Base-by-base conservation (phyloP, 2,888 invertebrate genomes). In the Eupeodes latifasciatus region DNA sequence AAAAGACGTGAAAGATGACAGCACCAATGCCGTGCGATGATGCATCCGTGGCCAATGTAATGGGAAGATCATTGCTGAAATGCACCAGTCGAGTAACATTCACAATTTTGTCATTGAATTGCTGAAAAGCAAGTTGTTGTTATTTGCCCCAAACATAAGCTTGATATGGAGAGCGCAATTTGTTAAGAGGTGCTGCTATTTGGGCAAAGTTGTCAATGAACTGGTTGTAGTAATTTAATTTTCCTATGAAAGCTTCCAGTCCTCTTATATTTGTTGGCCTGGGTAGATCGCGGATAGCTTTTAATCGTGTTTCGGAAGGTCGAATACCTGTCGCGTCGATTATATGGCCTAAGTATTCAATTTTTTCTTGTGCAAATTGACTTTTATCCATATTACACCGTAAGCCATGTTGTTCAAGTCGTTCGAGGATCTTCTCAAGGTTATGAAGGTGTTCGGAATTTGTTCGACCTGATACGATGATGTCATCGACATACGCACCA, bases 211-310 rank as follows among this genome's bases (percentile, higher is more conserved):
- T n/a, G n/a, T 62, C 62, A 4, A 89, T 76, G 72, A 89, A 90
- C 40, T 69, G 72, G 59, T 81, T 75, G 47, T 89, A 90, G 55
- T 85, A 85, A 34, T 89, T 89, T 59, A 91, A 88, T 14, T 90
- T 87, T 19, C 87, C 76, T n/a, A 88, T 81, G 36, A 77, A 87
- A 0, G 83, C 76, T 72, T 84, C 71, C n/a, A 82, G 53, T 59
- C 82, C 67, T 19, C 79, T 74, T 27, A 86, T 64, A 49, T 82
- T 86, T 47, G 66, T 16, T 14, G 78, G 78, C 40, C 34, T 72
- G 16, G 81, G 74, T 2, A 76, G 44, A n/a, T 51, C 34, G 12
- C 16, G 44, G 34, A 74, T 69, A 6, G 66, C 77, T 14, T 74
- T 47, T 9, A 81, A 12, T 27, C 74, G 81, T 34, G 62, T 55